Base-by-base conservation (phyloP, 2,797 vertebrate genomes). In the Cheracebus regulus region DNA sequence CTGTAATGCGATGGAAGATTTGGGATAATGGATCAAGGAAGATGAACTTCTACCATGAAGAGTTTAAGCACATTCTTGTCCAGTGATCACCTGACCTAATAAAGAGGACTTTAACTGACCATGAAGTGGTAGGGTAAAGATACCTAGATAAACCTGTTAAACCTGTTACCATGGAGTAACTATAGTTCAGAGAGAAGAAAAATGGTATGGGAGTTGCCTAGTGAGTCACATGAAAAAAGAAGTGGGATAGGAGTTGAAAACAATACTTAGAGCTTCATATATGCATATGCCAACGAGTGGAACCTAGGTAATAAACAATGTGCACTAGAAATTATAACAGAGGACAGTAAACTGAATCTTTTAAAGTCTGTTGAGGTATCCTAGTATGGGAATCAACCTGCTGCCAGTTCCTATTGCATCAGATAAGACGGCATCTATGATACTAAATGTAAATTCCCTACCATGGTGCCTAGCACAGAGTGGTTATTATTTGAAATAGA, bases 151-250 rank as follows among this genome's bases (percentile, higher is more conserved):
- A 96, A 93, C 93, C 75, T 95, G 92, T 72, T 90, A 48, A 85
- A 61, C 88, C 93, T 92, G 97, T 82, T 93, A 67, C 90, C n/a
- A 28, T 15, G 75, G 22, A 58, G 55, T 55, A 89, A 61, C 7
- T 33, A 90, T 44, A 95, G 64, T 28, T 58, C 1, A 87, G 82
- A 97, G 52, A 87, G 83, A 88, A 93, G 78, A 39, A 90, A 82
- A 87, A 52, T 28, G 28, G 52, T 1, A 2, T 93, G 46, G 83
- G 84, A 96, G 78, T 90, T 61, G 64, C 26, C 80, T 33, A 85
- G 52, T 95, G 86, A 96, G 46, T 97, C 96, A 96, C 79, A 82
- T 78, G 76, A 96, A 89, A 94, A 93, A 94, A 88, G 85, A 93
- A 94, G 75, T 61, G 50, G 28, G 39, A 72, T 41, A 44, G 39